These are phyloP conservation scores for Drosophila formosana DNA, from an alignment of 2,888 invertebrate species.

Conservation along the genomic window DNA sequence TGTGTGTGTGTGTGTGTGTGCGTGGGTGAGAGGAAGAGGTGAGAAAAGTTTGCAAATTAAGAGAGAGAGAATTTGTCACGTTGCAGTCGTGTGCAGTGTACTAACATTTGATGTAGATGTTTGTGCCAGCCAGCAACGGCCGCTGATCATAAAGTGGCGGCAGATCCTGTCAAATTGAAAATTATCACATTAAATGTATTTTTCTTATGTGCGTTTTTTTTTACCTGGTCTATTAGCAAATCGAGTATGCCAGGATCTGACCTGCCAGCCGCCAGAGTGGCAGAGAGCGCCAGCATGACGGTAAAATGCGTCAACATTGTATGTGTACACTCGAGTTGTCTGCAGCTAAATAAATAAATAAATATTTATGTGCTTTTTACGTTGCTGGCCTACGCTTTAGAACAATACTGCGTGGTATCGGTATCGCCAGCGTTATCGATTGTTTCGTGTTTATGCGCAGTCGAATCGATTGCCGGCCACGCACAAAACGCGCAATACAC, in stretches of 20 bases:
- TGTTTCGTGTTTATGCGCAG: constrained; percentile 25
- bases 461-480: constrained; percentile 33
- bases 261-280: constrained; percentile 39
- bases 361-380: constrained; percentile 51
- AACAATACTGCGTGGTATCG: constrained; percentile 54
- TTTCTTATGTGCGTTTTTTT: constrained; percentile 22
- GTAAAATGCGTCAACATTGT: constrained; percentile 41
- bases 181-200: constrained; percentile 2
- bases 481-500: not conserved
- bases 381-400: constrained; percentile 51
- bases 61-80: constrained; percentile 40
- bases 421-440: constrained; percentile 35
- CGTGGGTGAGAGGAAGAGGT: not conserved
- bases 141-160: constrained; percentile 84
- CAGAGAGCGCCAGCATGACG: constrained; percentile 45
- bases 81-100: constrained; percentile 38
- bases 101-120: constrained; percentile 90
- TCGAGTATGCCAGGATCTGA: constrained; percentile 66
- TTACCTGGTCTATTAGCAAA: constrained; percentile 54
- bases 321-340: constrained; percentile 29
- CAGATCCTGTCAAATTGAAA: constrained; percentile 54
- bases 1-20: not conserved
- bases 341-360: constrained; percentile 58
- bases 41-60: constrained; percentile 34
- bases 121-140: constrained; percentile 89